Conservation (phyloP, 1,140 invertebrate genomes). For the Dinoponera quadriceps region DNA sequence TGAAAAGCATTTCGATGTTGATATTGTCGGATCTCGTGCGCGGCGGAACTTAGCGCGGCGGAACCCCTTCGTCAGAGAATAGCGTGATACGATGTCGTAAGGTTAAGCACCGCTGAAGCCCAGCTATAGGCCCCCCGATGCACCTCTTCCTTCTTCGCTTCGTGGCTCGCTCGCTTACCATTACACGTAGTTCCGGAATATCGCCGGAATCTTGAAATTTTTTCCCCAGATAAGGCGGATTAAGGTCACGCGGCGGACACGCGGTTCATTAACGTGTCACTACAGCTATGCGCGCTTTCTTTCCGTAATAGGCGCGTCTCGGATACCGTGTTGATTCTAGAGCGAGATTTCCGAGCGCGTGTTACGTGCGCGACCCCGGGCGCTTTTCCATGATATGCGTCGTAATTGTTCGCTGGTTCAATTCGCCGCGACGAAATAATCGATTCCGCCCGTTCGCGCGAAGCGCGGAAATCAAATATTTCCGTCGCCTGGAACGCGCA, state of each 20-base stretch:
- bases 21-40: constrained; percentile 70
- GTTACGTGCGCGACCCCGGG: constrained; percentile 5
- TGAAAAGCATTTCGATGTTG: constrained; percentile 56
- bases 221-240: constrained; percentile 64
- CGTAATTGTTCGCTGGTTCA: constrained; percentile 10
- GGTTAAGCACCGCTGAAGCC: constrained; percentile 65
- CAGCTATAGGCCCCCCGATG: constrained; percentile 26
- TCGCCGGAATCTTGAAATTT: constrained; percentile 31
- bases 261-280: constrained; percentile 57
- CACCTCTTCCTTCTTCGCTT: constrained; percentile 31
- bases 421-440: no score
- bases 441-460: no score
- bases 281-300: constrained; percentile 16
- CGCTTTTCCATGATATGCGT: neutral
- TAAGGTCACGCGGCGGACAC: constrained; percentile 44
- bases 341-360: neutral
- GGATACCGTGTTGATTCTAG: neutral
- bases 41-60: constrained; percentile 55
- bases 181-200: constrained; percentile 55
- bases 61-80: constrained; percentile 37
- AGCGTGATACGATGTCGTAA: constrained; percentile 73
- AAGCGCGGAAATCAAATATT: constrained; percentile 16
- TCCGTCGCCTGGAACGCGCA: neutral
- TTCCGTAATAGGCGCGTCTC: neutral
- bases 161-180: constrained; percentile 62